Percentiles rank a stretch among this genome's conserved stretches.
Conservation (phyloP, 1,140 invertebrate genomes). For the Pseudobourletiella spinata region DNA sequence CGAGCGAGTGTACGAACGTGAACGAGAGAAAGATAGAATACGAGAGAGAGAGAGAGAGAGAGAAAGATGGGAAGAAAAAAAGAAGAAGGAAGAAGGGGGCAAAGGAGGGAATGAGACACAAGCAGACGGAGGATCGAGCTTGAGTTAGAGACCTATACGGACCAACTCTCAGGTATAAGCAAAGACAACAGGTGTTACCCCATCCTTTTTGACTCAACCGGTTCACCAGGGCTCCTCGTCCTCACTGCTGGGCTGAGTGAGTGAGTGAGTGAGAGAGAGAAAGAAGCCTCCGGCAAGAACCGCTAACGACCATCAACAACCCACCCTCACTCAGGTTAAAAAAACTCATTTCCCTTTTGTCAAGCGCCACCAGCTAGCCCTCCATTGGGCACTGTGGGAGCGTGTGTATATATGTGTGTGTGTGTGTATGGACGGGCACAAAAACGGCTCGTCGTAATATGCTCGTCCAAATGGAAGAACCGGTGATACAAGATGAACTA, state of each 20-base stretch:
- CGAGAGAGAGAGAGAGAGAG: too few relatives aligned
- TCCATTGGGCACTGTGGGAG: slow-evolving; percentile 31
- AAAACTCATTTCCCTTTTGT: slow-evolving; percentile 37
- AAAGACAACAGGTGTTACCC: slow-evolving; percentile 37
- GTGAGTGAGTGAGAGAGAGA: too few relatives aligned
- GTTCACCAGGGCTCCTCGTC: slow-evolving; percentile 27
- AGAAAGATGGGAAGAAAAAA: too few relatives aligned
- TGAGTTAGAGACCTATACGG: too few relatives aligned
- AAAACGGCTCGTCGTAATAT: slow-evolving; percentile 21
- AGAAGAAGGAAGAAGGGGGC: too few relatives aligned
- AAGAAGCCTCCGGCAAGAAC: slow-evolving; percentile 32
- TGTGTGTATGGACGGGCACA: slow-evolving; percentile 18
- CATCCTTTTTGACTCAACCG: slow-evolving; percentile 30
- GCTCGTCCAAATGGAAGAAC: slow-evolving; percentile 19
- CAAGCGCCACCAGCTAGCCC: slow-evolving; percentile 32
- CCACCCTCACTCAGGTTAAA: slow-evolving; percentile 32
- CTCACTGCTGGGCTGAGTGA: too few relatives aligned
- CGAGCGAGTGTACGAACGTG: too few relatives aligned
- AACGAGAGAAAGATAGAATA: too few relatives aligned
- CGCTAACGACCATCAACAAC: slow-evolving; percentile 36
- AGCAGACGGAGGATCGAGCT: too few relatives aligned
- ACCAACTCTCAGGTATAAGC: too few relatives aligned
- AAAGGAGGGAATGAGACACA: too few relatives aligned
- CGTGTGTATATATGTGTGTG: too few relatives aligned
- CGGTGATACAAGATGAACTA: slow-evolving; percentile 23